Evolutionary conservation across 2,797 vertebrate genomes (phyloP).

Genomic region (Gouania willdenowi): DNA sequence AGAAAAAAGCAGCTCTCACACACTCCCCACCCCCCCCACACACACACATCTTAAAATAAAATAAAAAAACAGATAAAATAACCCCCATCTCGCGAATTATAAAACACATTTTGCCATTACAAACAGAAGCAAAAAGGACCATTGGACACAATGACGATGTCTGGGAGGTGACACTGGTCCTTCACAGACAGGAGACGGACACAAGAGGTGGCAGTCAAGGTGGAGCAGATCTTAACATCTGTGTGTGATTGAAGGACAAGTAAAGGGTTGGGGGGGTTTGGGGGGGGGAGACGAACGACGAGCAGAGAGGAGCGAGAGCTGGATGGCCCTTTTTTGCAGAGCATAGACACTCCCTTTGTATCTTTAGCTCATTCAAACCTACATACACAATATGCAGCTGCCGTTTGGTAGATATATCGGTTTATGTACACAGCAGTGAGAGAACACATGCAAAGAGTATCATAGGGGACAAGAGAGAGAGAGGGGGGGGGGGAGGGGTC

Average conservation of each 20-base stretch:
- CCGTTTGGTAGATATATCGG: slow-evolving; percentile 78
- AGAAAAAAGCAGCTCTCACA: slow-evolving; percentile 61
- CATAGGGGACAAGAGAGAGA: no score
- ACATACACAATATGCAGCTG: slow-evolving; percentile 81
- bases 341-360: slow-evolving; percentile 66
- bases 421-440: slow-evolving; percentile 80
- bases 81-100: slow-evolving; percentile 48
- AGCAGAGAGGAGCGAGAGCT: slow-evolving; percentile 28
- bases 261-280: slow-evolving; percentile 42
- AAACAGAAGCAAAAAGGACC: slow-evolving; percentile 43
- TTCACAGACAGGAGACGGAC: slow-evolving; percentile 47
- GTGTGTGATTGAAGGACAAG: slow-evolving; percentile 66
- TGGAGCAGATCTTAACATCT: slow-evolving; percentile 59
- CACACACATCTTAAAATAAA: slow-evolving; percentile 48
- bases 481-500: slow-evolving; percentile 34
- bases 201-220: slow-evolving; percentile 57
- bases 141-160: slow-evolving; percentile 32
- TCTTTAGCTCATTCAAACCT: slow-evolving; percentile 74
- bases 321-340: slow-evolving; percentile 70
- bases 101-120: slow-evolving; percentile 55
- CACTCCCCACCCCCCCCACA: slow-evolving; percentile 49
- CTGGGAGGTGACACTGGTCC: slow-evolving; percentile 42
- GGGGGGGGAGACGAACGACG: slow-evolving; percentile 21
- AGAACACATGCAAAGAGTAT: slow-evolving; percentile 82
- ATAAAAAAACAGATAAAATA: slow-evolving; percentile 55